Base-by-base conservation (phyloP, 2,888 invertebrate species). In the Gortyna flavago region DNA sequence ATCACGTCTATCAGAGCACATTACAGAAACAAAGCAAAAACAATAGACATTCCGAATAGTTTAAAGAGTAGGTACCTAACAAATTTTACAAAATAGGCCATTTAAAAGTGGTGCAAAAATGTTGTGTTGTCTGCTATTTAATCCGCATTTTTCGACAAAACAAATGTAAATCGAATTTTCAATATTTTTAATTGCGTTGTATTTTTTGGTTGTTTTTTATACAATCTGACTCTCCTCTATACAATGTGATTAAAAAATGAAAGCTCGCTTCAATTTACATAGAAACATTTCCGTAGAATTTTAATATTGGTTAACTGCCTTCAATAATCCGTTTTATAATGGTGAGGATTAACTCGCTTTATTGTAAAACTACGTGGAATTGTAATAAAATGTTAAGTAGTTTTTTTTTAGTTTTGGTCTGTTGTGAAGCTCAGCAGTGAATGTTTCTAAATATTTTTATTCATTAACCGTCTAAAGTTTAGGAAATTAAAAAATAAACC, bases 161-260 rank as follows among this genome's bases (percentile, higher is more conserved):
- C 2, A 41, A 59, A 77, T n/a, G 9, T 32, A 32, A 25, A 48
- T 25, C 5, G 25, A 25, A 6, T 18, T 44, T 74, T 65, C 59
- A n/a, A 32, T 77, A 66, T 57, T 78, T 44, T 32, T n/a, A 29
- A 29, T 25, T 9, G 9, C 1, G 2, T 32, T 32, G 25, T 25
- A 44, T 64, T 77, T 65, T 76, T 25, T 29, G 2, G 9, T n/a
- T 29, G 18, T 66, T 38, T 59, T 78, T 51, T 41, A 51, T 16
- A 41, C 7, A 32, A 35, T 62, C 9, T 16, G 51, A 51, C 3
- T 41, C 7, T 41, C 29, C 25, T 41, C 29, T 62, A 5, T 16
- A 32, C 21, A 35, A 16, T 7, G 13, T 29, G 1, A 62, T 41
- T 35, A 44, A 21, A 25, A 59, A 65, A 35, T 21, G 0, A 38